Evolutionary conservation across 2,797 vertebrate genomes (phyloP).

Genomic region (Cryptoprocta ferox): DNA sequence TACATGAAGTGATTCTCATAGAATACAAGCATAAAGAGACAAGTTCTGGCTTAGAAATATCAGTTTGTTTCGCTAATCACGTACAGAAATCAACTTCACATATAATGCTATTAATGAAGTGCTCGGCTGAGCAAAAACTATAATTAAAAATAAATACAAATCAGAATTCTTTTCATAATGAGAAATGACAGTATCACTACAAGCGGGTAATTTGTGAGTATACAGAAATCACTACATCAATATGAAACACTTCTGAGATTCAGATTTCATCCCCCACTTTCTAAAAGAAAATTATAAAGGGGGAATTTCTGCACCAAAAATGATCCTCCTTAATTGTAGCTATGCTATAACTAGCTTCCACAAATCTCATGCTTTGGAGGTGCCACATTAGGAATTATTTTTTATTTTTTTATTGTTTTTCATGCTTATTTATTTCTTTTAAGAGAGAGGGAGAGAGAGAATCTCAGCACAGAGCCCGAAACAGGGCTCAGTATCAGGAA

Average conservation of each 20-base stretch:
- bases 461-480: too few relatives aligned
- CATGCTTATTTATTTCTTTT: too few relatives aligned
- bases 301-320: conserved; percentile 55
- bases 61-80: conserved; percentile 76
- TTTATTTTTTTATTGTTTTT: too few relatives aligned
- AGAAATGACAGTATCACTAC: conserved; percentile 74
- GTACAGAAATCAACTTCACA: conserved; percentile 75
- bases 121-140: conserved; percentile 81
- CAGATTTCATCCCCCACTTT: conserved; percentile 62
- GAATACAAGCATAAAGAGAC: conserved; percentile 32
- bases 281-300: conserved; percentile 63
- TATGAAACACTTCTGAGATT: conserved; percentile 70
- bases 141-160: conserved; percentile 86
- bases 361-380: not conserved
- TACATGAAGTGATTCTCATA: not conserved
- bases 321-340: conserved; percentile 52
- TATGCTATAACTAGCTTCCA: conserved; percentile 61
- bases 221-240: conserved; percentile 67
- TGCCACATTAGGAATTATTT: conserved; percentile 23
- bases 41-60: conserved; percentile 70
- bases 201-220: conserved; percentile 76
- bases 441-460: too few relatives aligned
- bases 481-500: too few relatives aligned
- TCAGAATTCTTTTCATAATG: conserved; percentile 77
- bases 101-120: conserved; percentile 81